Evolutionary conservation across 2,113 vertebrate genomes (phyloP).

Genomic region (Hylia prasina): DNA sequence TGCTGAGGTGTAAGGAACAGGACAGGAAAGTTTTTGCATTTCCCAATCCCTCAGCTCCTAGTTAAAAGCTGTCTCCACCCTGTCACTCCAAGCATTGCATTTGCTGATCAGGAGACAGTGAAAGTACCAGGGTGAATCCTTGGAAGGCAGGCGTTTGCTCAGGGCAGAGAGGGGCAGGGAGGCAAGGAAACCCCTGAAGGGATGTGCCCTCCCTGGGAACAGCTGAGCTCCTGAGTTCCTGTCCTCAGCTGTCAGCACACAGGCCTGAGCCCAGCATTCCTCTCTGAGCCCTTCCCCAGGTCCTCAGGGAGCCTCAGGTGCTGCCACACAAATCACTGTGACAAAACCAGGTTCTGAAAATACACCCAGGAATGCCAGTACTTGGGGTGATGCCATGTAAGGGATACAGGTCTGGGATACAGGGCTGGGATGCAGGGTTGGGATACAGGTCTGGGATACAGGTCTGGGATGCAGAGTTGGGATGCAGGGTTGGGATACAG

Average conservation of each 20-base stretch:
- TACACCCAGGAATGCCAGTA: rapidly evolving
- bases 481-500: rapidly evolving
- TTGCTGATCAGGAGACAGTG: neutral
- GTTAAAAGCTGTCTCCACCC: neutral
- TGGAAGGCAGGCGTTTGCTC: neutral
- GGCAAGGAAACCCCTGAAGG: neutral
- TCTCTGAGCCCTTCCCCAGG: neutral
- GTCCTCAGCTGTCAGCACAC: neutral
- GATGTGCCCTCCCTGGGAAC: neutral
- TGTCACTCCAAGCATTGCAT: neutral
- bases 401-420: rapidly evolving
- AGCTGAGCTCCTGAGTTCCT: neutral
- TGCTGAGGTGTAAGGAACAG: neutral
- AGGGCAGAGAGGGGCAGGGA: neutral
- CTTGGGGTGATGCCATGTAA: rapidly evolving
- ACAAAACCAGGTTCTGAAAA: neutral
- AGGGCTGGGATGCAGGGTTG: rapidly evolving
- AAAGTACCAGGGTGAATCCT: neutral
- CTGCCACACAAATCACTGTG: neutral
- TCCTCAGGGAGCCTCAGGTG: neutral
- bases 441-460: neutral
- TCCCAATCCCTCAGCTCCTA: rapidly evolving
- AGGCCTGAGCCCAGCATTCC: neutral
- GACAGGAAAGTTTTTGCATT: neutral
- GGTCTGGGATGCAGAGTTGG: rapidly evolving